Base-by-base conservation (phyloP, 1,140 invertebrate genomes). In the Aphelenchoides avenae region DNA sequence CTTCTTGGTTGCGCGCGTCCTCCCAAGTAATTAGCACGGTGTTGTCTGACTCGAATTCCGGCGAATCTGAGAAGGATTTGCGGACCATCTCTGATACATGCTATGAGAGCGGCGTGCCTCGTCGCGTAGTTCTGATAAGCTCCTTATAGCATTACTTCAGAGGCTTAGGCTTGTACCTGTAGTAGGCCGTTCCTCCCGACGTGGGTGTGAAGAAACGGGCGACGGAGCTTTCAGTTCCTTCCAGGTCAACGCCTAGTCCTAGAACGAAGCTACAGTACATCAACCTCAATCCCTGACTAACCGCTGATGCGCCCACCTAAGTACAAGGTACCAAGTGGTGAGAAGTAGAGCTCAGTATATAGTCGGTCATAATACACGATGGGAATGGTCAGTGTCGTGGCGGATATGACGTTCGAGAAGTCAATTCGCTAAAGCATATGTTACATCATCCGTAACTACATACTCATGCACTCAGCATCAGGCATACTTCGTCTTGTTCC, bases 21-120 rank as follows among this genome's bases (percentile, higher is more conserved):
- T 64, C 53, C 57, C 57, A 60, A 18, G 59, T 60, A 26, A 60
- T 49, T 39, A 60, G 22, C 13, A 60, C n/a, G 1, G 51, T 58
- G n/a, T 37, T 30, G 7, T 56, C 20, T 22, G 57, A 54, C 30
- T 60, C 56, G 62, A 60, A 60, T 15, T 24, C 22, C 3, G 59
- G 37, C 24, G 43, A 20, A 44, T 51, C 57, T 7, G 18, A 31
- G 39, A 60, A 60, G 22, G 57, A 31, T 3, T 58, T 29, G 27
- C 57, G 34, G 30, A 60, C 46, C 39, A 61, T 60, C 9, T 54
- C 59, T 11, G 57, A 60, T 33, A 60, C n/a, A 33, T 60, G 55
- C 31, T 31, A 37, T 30, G 33, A 20, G 27, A 60, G 30, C 6
- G 39, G 39, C 33, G 15, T 30, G n/a, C 36, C 33, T 5, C 5